Evolutionary conservation across 2,113 vertebrate genomes (phyloP), one percentile per base, ranked within the genome.

Genomic region (Lagopus leucura): DNA sequence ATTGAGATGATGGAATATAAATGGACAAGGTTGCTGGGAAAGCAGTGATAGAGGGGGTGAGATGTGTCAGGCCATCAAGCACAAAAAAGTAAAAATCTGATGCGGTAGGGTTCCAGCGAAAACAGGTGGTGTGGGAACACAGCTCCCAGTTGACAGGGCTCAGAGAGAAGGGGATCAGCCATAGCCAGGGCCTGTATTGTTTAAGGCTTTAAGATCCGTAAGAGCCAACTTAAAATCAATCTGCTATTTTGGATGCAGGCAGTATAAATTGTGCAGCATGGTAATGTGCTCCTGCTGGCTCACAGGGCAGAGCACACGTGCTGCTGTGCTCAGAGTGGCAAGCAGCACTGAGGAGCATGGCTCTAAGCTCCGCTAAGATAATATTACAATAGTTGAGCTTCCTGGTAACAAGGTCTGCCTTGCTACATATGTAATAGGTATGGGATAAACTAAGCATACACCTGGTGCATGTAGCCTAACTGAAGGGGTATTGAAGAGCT

Each of bases 51-150:
- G 2, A 2, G 65, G 75, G 88, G 72, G 72, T 72, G 89, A 95
- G 61, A 91, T 48, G 67, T 20, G 2, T 74, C 2, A 1, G 47
- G 63, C 64, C 55, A 54, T 74, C 92, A 72, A 74, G 76, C 3
- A 3, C 65, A 88, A 88, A 95, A 92, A 94, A 97, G 89, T 86
- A 57, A 89, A 94, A 96, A 95, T 94, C 91, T 94, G 91, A 65
- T 92, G 65, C 86, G 88, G 82, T 86, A 94, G 76, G 52, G 73
- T 83, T 96, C 92, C 92, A 94, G 95, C 58, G 94, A 94, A 97
- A 96, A 90, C 93, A 95, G 91, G 94, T 95, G 92, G 89, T 86
- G 86, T 91, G 90, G 90, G 80, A 96, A 95, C 1, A 1, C 80
- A 72, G 48, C 48, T 94, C 86, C 86, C 90, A 76, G 63, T 88